phyloP scores from a whole-genome alignment of 2,888 invertebrate species.

The Lomographa bimaculata region DNA sequence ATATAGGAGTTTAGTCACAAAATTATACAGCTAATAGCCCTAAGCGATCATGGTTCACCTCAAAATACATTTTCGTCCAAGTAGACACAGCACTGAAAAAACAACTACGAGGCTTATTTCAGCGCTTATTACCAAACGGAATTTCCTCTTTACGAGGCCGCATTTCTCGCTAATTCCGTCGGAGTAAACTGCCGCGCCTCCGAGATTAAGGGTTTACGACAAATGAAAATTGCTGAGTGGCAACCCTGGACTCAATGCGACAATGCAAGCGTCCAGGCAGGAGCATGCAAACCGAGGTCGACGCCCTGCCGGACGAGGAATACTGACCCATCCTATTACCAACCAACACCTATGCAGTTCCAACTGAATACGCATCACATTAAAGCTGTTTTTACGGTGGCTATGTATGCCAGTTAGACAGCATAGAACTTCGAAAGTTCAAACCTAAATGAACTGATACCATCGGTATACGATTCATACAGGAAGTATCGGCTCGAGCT shows the following conservation, averaged over 20 bases:
- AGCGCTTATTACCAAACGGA: constrained; percentile 11
- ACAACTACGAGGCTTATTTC: constrained; percentile 6
- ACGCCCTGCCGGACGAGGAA: constrained; percentile 64
- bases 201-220: constrained; percentile 5
- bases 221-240: constrained; percentile 33
- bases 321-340: constrained; percentile 63
- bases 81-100: background rate
- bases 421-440: constrained; percentile 45
- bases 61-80: constrained; percentile 3
- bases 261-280: constrained; percentile 63
- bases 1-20: no score
- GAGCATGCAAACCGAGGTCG: constrained; percentile 62
- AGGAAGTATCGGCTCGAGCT: constrained; percentile 40
- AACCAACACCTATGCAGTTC: constrained; percentile 41
- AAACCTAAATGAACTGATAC: constrained; percentile 39
- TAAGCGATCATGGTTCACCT: constrained; percentile 5
- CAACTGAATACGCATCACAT: constrained; percentile 39
- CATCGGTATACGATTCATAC: constrained; percentile 40
- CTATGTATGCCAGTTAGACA: constrained; percentile 33
- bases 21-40: no score
- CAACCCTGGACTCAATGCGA: constrained; percentile 57
- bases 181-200: constrained; percentile 4
- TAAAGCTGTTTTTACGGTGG: constrained; percentile 41
- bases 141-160: constrained; percentile 14
- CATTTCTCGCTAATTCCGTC: constrained; percentile 13